A percentile compares a stretch with the other conserved stretches of the same genome.
Evolutionary conservation across 2,113 vertebrate species (phyloP).

Genomic region (Myiagra hebetior): DNA sequence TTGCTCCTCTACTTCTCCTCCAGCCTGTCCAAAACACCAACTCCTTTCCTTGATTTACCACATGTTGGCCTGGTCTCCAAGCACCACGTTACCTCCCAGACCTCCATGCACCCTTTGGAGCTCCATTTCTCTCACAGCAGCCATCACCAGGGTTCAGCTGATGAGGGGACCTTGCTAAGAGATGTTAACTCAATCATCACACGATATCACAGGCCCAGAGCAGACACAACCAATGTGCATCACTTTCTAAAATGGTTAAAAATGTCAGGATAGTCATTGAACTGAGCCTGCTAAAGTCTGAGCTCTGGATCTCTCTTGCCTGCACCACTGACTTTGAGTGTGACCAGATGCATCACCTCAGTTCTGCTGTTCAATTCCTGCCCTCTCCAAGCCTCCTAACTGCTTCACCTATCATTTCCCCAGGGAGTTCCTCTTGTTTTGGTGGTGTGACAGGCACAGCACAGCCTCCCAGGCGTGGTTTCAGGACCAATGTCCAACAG

Average conservation of each 20-base stretch:
- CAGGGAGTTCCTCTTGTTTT: background rate
- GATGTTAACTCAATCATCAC: background rate
- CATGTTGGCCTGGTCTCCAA: rapidly evolving
- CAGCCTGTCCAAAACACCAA: background rate
- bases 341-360: background rate
- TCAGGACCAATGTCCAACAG: background rate
- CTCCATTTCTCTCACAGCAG: background rate
- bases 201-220: rapidly evolving
- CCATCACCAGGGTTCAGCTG: background rate
- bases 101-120: background rate
- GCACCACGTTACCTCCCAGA: background rate
- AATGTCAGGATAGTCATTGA: background rate
- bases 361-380: background rate
- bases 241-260: background rate
- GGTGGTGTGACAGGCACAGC: background rate
- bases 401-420: background rate
- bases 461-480: background rate
- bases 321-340: background rate
- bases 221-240: background rate
- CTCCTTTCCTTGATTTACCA: background rate
- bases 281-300: background rate
- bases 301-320: background rate
- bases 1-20: background rate
- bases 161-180: background rate
- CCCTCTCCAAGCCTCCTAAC: background rate